Evolutionary conservation across 2,113 vertebrate genomes (phyloP), one percentile per base, ranked within the genome.

Genomic region (Pedionomus torquatus): DNA sequence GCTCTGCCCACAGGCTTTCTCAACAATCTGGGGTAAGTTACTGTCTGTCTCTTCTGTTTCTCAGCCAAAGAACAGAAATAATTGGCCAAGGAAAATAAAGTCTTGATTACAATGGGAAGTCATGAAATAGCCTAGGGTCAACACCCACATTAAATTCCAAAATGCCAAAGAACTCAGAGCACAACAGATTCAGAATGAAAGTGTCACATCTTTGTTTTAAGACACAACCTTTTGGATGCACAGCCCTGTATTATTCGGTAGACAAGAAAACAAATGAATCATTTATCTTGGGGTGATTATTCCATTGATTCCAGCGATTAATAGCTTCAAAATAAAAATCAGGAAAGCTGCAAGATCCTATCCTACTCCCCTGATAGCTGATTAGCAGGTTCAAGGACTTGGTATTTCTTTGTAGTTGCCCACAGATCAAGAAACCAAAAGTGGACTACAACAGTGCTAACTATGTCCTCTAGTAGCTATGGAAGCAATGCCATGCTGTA

Each of bases 41-140:
- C 30, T 94, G 69, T 82, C 92, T 90, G 58, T 72, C 37, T 83
- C 57, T 78, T 91, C 65, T 46, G 30, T 88, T 92, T 87, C 66
- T 87, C 61, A 90, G 65, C 61, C 87, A 90, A 87, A 91, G 48
- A 79, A 57, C 58, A 75, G 79, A 76, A 96, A 68, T 78, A 70
- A 57, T 28, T 93, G 75, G 48, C 95, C 90, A 96, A 94, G 68
- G 13, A 92, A 94, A 97, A 92, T 61, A 88, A 90, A 71, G 6
- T 72, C 61, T 72, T 65, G 46, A 72, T 61, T 93, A 83, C 30
- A 90, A 77, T 64, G 21, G 83, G 71, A 90, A 92, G 46, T 77
- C 30, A 64, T 86, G 54, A 93, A 96, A 83, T 69, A 90, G 61
- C 35, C 55, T 78, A 70, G 41, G 46, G 76, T 88, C 76, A 95